These are phyloP conservation scores for Nephrocerus scutellatus DNA, from an alignment of 2,888 invertebrate genomes.

Conservation along the genomic window DNA sequence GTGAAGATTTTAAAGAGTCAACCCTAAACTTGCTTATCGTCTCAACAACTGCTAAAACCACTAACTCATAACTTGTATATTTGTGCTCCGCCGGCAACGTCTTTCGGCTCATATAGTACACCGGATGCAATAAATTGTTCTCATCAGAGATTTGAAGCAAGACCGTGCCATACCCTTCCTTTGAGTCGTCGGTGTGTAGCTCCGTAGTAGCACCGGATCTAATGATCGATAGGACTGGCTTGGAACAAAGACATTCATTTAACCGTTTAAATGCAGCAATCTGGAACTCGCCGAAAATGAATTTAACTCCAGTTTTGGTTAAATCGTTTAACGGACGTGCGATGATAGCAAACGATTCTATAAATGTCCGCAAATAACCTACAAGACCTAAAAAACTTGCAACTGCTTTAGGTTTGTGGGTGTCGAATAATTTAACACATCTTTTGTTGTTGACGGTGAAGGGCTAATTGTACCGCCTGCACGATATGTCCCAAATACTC, in stretches of 20 bases:
- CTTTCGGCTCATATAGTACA: constrained; percentile 4
- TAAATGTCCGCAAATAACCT: not conserved
- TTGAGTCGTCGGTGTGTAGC: not conserved
- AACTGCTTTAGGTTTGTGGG: no score
- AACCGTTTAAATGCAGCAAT: no score
- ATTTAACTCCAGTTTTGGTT: not conserved
- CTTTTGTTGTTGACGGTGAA: no score
- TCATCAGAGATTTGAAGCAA: not conserved
- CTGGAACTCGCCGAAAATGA: not conserved
- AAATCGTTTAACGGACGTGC: not conserved
- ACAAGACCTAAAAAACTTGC: not conserved
- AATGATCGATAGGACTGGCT: not conserved
- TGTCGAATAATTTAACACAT: no score
- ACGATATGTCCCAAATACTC: not conserved
- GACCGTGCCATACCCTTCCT: not conserved
- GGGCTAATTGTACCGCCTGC: no score
- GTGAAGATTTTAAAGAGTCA: not conserved
- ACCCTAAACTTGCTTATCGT: not conserved
- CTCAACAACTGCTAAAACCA: not conserved
- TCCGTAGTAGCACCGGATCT: not conserved
- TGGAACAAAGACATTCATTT: not conserved
- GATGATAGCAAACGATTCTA: not conserved
- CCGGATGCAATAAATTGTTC: not conserved
- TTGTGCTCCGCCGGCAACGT: not conserved
- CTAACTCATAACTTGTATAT: not conserved